These are phyloP conservation scores for Machaerirhynchus nigripectus DNA, from an alignment of 2,113 vertebrate genomes.

Conservation along the genomic window DNA sequence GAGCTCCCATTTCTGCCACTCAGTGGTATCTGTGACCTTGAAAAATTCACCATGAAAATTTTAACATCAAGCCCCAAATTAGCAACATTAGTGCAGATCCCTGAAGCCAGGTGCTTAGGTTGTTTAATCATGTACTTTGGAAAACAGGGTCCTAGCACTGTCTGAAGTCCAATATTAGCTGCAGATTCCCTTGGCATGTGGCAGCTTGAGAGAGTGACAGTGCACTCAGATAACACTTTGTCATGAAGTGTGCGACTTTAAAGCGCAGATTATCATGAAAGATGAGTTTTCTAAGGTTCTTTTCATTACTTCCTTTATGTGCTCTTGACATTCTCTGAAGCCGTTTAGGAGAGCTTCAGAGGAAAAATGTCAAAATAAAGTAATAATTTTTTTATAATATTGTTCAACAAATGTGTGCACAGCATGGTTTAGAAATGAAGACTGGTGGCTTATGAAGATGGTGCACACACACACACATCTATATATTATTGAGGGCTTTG, in stretches of 20 bases:
- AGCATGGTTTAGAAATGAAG: neutral
- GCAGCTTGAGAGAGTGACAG: neutral
- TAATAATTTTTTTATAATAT: neutral
- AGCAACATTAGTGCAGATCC: accelerated
- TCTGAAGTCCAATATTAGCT: neutral
- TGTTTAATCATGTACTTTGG: neutral
- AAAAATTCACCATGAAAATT: neutral
- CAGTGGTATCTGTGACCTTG: neutral
- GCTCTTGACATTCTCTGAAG: slow-evolving; percentile 44
- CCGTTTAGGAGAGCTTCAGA: slow-evolving; percentile 13
- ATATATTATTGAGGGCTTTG: neutral
- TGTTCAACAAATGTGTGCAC: neutral
- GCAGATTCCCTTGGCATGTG: neutral
- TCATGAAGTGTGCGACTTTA: neutral
- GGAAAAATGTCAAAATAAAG: slow-evolving; percentile 49
- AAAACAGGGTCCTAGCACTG: neutral
- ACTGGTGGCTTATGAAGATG: accelerated
- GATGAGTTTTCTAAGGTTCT: slow-evolving; percentile 33
- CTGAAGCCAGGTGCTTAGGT: neutral
- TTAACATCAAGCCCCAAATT: neutral
- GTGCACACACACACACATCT: neutral
- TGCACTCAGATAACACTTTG: neutral
- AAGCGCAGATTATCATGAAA: slow-evolving; percentile 11
- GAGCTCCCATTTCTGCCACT: neutral
- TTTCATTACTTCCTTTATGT: slow-evolving; percentile 35